Percentiles rank a stretch among this genome's conserved stretches.
These are phyloP conservation scores for Hartigia nigra DNA, from an alignment of 2,888 invertebrate species.

Conservation along the genomic window DNA sequence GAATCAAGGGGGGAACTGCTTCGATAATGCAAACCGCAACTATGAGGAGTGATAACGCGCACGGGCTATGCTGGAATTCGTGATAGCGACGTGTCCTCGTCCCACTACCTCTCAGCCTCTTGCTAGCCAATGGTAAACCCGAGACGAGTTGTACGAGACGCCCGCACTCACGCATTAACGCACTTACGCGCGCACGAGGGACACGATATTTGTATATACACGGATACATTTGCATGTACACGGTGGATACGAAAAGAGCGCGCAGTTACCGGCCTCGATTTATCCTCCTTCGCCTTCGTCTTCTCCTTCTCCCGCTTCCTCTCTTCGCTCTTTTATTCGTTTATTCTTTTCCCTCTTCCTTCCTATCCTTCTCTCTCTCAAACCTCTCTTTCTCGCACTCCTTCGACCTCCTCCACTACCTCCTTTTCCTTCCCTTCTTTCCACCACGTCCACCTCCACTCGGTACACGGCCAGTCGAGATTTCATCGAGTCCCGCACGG, in stretches of 20 bases:
- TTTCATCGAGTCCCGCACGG: neutral
- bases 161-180: neutral
- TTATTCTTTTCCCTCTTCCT: neutral
- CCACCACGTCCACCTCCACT: neutral
- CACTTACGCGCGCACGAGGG: constrained; percentile 14
- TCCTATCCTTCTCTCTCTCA: neutral
- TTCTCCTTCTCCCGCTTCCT: neutral
- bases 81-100: constrained; percentile 44
- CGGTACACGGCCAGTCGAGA: neutral
- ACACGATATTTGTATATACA: constrained; percentile 5
- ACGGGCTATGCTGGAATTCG: constrained; percentile 39
- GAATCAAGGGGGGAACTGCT: neutral
- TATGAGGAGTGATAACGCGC: constrained; percentile 5
- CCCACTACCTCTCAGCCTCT: neutral
- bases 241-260: constrained; percentile 3
- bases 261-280: neutral
- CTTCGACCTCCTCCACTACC: neutral
- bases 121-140: neutral
- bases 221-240: neutral
- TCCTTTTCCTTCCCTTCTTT: neutral
- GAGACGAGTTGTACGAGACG: neutral
- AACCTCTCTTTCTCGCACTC: neutral
- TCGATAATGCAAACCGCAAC: neutral
- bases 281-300: neutral
- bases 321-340: neutral